Conservation (phyloP, 2,888 invertebrate genomes). For the Acrocyrtus sp. region DNA sequence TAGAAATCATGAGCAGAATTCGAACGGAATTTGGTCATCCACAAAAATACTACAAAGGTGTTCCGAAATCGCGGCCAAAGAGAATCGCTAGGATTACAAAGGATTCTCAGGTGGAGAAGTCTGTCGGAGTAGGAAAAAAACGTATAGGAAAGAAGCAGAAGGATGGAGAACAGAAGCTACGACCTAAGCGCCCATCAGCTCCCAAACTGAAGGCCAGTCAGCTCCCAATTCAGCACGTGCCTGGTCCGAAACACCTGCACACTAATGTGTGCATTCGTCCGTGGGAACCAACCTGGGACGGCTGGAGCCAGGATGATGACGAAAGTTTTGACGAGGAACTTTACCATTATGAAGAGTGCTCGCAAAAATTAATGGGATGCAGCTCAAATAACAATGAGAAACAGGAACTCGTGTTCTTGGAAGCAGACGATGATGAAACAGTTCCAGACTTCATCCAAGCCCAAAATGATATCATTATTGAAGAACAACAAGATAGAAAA, state of each 20-base stretch:
- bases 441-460: background rate
- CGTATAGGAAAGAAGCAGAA: background rate
- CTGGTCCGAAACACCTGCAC: slow-evolving; percentile 32
- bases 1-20: slow-evolving; percentile 15
- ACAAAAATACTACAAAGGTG: background rate
- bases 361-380: no score
- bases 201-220: background rate
- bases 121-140: background rate
- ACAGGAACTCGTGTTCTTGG: background rate
- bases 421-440: background rate
- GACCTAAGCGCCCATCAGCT: background rate
- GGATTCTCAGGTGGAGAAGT: background rate
- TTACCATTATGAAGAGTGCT: background rate
- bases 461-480: no score
- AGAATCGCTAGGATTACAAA: no score
- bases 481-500: no score
- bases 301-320: background rate
- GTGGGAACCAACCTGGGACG: slow-evolving; percentile 22
- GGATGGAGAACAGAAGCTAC: background rate
- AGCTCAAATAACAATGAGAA: background rate
- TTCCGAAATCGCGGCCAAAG: background rate
- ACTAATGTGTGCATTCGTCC: slow-evolving; percentile 33
- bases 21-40: background rate
- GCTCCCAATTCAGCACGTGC: slow-evolving; percentile 23
- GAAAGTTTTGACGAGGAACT: no score